Base-by-base conservation (phyloP, 2,113 vertebrate genomes). In the Mormoops blainvillei region DNA sequence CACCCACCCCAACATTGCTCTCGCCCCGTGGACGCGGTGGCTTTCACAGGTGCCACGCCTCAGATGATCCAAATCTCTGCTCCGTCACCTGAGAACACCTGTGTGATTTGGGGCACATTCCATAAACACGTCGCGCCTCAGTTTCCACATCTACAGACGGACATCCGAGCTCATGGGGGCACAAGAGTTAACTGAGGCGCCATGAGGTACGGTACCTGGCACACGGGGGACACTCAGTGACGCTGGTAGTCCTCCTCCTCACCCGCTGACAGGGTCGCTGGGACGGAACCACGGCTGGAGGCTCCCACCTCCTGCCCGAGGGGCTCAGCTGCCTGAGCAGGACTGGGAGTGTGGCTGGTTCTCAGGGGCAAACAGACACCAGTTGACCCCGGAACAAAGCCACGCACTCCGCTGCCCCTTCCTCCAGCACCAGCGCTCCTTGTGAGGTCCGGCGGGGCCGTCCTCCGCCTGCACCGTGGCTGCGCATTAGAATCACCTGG, bases 351-450 rank as follows among this genome's bases (percentile, higher is more conserved):
- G 19, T 7, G 20, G 54, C 48, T 74, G 54, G 45, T 54, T 41
- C 76, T 52, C 26, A 4, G 11, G 38, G n/a, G 41, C 33, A 58
- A 38, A 80, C 0, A 52, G 77, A 50, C 2, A 3, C 5, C 18
- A 41, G 7, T 0, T 1, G n/a, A 78, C 20, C 22, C 18, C 0
- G 0, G 54, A 14, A 12, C 1, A 65, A 24, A n/a, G 0, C 28
- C 24, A 2, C 0, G 20, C 36, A 71, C 38, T 15, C 58, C 6
- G 12, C 43, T 20, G 20, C 28, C 2, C 5, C 48, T 38, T n/a
- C 45, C 45, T 10, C 4, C 2, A 2, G 12, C 19, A 4, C 41
- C 15, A 16, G 26, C 36, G 33, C 56, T 63, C 26, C 36, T 43
- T 1, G 4, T 1, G 8, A 11, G 10, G 56, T 36, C 24, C 10